Percentiles rank a stretch among this genome's conserved stretches.
These are phyloP conservation scores for Cecidostiba fungosa DNA, from an alignment of 2,888 invertebrate species.

Conservation along the genomic window DNA sequence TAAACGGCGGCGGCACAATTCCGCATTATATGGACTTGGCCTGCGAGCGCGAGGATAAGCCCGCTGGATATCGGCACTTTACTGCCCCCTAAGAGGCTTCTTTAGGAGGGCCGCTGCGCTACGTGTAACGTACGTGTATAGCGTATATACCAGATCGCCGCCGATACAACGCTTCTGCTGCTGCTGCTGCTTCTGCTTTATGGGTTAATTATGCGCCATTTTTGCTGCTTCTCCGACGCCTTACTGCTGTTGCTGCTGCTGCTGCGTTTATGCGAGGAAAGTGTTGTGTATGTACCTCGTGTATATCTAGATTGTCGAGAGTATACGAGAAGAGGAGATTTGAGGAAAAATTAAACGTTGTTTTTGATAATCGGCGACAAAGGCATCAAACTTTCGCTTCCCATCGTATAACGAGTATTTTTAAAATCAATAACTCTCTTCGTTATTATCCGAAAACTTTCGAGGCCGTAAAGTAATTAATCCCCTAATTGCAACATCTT, in stretches of 20 bases:
- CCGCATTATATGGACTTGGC: conserved; percentile 25
- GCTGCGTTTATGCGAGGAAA: conserved; percentile 39
- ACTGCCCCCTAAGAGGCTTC: conserved; percentile 47
- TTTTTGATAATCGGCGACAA: background rate
- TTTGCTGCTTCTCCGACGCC: conserved; percentile 60
- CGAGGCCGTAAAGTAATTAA: conserved; percentile 29
- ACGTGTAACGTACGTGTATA: conserved; percentile 15
- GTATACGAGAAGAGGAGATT: background rate
- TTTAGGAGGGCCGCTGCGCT: conserved; percentile 29
- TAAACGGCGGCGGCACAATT: conserved; percentile 30
- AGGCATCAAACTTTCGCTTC: background rate
- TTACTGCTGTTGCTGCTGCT: background rate
- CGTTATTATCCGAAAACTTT: background rate
- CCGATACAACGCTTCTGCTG: conserved; percentile 54
- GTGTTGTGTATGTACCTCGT: background rate
- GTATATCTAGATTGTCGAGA: background rate
- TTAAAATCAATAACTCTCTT: background rate
- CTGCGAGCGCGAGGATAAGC: background rate
- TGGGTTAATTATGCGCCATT: conserved; percentile 74
- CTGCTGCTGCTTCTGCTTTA: conserved; percentile 72
- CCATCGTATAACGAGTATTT: background rate
- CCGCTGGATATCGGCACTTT: conserved; percentile 45
- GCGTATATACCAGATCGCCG: conserved; percentile 26
- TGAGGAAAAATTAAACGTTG: background rate
- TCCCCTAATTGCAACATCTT: conserved; percentile 32